Evolutionary conservation across 1,140 invertebrate species (phyloP).

Genomic region (Drosophila pachea): DNA sequence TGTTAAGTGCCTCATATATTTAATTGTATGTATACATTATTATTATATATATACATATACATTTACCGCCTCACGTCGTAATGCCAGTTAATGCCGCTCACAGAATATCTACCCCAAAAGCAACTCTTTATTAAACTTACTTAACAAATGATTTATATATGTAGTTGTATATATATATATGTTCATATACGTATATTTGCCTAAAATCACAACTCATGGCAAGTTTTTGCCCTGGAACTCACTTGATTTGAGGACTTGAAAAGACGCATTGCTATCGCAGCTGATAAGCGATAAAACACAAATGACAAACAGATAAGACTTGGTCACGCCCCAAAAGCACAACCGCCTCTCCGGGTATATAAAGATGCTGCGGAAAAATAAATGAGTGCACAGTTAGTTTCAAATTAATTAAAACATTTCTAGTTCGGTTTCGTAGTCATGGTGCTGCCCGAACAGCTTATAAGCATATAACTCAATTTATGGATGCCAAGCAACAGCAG

Average conservation of each 20-base stretch:
- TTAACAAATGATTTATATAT: slow-evolving; percentile 31
- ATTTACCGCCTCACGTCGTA: slow-evolving; percentile 8
- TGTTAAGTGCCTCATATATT: background rate
- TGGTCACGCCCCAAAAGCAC: slow-evolving; percentile 18
- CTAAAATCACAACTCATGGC: slow-evolving; percentile 21
- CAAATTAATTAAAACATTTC: slow-evolving; percentile 35
- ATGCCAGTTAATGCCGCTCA: slow-evolving; percentile 23
- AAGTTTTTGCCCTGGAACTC: slow-evolving; percentile 51
- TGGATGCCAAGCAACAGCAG: slow-evolving; percentile 28
- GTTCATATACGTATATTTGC: background rate
- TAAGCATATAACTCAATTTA: slow-evolving; percentile 56
- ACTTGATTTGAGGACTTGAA: slow-evolving; percentile 23
- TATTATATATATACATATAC: background rate
- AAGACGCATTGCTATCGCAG: slow-evolving; percentile 62
- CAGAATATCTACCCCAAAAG: slow-evolving; percentile 58
- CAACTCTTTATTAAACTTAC: slow-evolving; percentile 58
- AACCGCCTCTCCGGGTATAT: slow-evolving; percentile 24
- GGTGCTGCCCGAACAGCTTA: slow-evolving; percentile 55
- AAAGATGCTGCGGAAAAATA: slow-evolving; percentile 33
- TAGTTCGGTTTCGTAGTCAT: slow-evolving; percentile 38
- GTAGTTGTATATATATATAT: background rate
- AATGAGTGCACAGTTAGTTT: slow-evolving; percentile 26
- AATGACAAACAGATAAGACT: slow-evolving; percentile 29
- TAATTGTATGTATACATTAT: background rate
- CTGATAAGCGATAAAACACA: slow-evolving; percentile 17